These are phyloP conservation scores for Pammene fasciana DNA, from an alignment of 2,888 invertebrate species.

Conservation along the genomic window DNA sequence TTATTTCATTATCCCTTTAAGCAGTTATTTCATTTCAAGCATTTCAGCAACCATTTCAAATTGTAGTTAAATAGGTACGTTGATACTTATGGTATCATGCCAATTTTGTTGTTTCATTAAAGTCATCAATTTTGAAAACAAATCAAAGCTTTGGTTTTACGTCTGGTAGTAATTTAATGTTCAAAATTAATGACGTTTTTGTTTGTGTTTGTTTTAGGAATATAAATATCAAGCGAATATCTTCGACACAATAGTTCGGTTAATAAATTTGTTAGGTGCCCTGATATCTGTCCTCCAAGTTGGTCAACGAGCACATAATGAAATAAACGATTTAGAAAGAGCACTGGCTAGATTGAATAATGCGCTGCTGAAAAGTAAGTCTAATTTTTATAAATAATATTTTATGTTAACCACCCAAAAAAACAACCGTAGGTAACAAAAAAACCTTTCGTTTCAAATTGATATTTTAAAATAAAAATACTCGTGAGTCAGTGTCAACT, in stretches of 20 bases:
- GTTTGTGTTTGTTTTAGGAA: slow-evolving; percentile 13
- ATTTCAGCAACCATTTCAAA: neutral
- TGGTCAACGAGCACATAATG: slow-evolving; percentile 21
- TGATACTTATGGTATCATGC: neutral
- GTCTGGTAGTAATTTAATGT: too few relatives aligned
- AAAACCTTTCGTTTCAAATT: too few relatives aligned
- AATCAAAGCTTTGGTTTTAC: too few relatives aligned
- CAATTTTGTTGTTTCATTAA: neutral
- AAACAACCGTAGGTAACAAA: neutral
- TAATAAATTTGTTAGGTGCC: slow-evolving; percentile 20
- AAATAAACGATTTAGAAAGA: slow-evolving; percentile 17
- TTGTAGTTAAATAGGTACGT: neutral
- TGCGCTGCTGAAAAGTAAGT: slow-evolving; percentile 15
- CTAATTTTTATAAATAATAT: neutral
- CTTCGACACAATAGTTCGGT: slow-evolving; percentile 1
- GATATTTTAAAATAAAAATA: too few relatives aligned
- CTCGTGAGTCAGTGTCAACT: too few relatives aligned
- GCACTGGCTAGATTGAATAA: slow-evolving; percentile 20
- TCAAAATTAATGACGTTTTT: too few relatives aligned
- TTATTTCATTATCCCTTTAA: too few relatives aligned
- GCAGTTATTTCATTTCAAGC: neutral
- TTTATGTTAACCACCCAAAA: too few relatives aligned
- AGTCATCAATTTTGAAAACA: too few relatives aligned
- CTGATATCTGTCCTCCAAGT: neutral
- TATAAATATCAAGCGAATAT: neutral